Evolutionary conservation across 2,888 invertebrate species (phyloP), one percentile per base, ranked within the genome.

Genomic region (Lydus trimaculatus): DNA sequence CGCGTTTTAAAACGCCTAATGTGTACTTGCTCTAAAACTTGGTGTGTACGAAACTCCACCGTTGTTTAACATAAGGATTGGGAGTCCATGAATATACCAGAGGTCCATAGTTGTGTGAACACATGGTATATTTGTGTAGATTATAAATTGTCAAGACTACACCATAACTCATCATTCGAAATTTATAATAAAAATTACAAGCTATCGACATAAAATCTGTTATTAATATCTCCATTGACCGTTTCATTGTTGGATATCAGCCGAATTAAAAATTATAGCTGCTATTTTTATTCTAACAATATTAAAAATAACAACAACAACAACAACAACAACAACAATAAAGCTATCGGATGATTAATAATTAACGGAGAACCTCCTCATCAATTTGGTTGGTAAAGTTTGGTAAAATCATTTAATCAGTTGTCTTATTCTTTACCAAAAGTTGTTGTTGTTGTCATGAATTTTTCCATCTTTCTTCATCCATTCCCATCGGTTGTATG

Each of bases 401-500:
- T 20, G 7, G 43, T 48, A 48, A 9, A 20, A 48, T 17, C 9
- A 25, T 56, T 56, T 56, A 15, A 56, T 52, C 52, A 3, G 23
- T 52, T 23, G 52, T 52, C 3, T 17, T 48, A 17, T 48, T 20
- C 43, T 48, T 2, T 9, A 20, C 20, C 2, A 48, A 48, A 20
- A 20, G n/a, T 6, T 11, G 23, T 56, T 56, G 23, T 23, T 52
- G 52, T 56, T 7, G 56, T 56, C 56, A 56, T 56, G 56, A n/a
- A 56, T 56, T 56, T 56, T 28, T 56, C 56, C 25, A 56, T 56
- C 56, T 56, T 56, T 23, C 28, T 56, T 25, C 56, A 13, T 25
- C 23, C 52, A n/a, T 23, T 13, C 23, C 56, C 56, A 56, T 56
- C 56, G 56, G 56, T 28, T 7, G 7, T 36, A n/a, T 36, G 43